Conservation (phyloP, 2,797 vertebrate species). For the Pseudochromis fuscus region DNA sequence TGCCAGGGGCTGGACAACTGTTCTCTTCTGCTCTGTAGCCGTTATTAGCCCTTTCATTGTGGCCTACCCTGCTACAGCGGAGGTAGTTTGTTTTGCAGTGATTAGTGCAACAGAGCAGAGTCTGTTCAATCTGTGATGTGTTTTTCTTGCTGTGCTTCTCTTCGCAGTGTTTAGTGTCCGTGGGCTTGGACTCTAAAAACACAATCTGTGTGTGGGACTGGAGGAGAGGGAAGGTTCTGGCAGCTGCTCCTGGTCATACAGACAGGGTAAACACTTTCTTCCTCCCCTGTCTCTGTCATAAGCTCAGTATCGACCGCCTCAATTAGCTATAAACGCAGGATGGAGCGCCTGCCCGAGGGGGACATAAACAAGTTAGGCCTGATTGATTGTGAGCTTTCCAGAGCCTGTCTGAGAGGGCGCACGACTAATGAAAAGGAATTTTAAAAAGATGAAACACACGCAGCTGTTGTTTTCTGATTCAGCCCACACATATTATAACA, state of each 20-base stretch:
- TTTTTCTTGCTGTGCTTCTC: constrained; percentile 56
- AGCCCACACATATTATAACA: constrained; percentile 59
- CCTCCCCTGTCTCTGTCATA: constrained; percentile 54
- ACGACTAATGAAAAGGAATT: constrained; percentile 78
- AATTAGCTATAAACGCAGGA: constrained; percentile 62
- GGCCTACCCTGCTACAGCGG: constrained; percentile 50
- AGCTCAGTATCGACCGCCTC: constrained; percentile 64
- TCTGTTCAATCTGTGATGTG: constrained; percentile 52
- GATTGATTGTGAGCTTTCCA: constrained; percentile 76
- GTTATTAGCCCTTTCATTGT: constrained; percentile 69
- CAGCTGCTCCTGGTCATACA: constrained; percentile 96
- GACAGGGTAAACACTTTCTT: constrained; percentile 91
- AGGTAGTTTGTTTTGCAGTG: constrained; percentile 45
- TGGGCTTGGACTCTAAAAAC: constrained; percentile 99
- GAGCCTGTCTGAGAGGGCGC: constrained; percentile 57
- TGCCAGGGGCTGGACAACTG: constrained; percentile 79
- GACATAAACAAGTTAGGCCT: constrained; percentile 76
- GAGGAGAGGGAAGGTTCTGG: constrained; percentile 95
- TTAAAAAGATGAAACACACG: constrained; percentile 72
- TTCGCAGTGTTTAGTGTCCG: constrained; percentile 95
- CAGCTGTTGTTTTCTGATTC: constrained; percentile 66
- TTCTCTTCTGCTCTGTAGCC: constrained; percentile 69
- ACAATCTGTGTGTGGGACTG: constrained; percentile 99
- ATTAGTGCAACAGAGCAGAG: constrained; percentile 62
- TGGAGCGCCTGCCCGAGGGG: constrained; percentile 50